A percentile compares a stretch with the other conserved stretches of the same genome.
phyloP scores from a whole-genome alignment of 2,888 invertebrate genomes.

The Anaspis maculata region DNA sequence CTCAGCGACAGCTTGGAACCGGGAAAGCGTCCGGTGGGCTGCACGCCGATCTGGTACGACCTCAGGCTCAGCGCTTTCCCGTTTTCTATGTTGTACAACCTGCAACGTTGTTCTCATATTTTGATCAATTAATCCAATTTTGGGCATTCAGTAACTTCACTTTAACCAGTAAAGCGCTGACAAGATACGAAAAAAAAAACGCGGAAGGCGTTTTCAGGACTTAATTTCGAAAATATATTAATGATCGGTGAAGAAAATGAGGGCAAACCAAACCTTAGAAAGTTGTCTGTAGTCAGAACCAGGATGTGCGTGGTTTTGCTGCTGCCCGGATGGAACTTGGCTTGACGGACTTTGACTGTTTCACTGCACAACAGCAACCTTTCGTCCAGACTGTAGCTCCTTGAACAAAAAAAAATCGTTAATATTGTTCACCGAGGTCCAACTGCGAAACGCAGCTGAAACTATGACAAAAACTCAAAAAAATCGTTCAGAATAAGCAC shows the following conservation, averaged over 20 bases:
- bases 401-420: slow-evolving; percentile 41
- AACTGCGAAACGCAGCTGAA: too few species aligned
- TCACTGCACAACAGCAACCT: slow-evolving; percentile 59
- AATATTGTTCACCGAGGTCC: too few species aligned
- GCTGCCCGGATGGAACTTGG: slow-evolving; percentile 83
- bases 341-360: slow-evolving; percentile 63
- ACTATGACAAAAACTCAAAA: too few species aligned
- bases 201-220: too few species aligned
- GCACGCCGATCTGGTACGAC: slow-evolving; percentile 33
- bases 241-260: too few species aligned
- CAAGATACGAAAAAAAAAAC: too few species aligned
- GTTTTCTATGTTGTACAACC: slow-evolving; percentile 35
- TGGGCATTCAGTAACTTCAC: too few species aligned
- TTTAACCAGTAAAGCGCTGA: too few species aligned
- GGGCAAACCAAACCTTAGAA: slow-evolving; percentile 55
- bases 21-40: slow-evolving; percentile 34
- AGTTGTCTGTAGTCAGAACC: slow-evolving; percentile 78
- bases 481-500: too few species aligned
- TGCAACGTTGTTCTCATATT: too few species aligned
- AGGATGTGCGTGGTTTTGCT: slow-evolving; percentile 65
- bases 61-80: slow-evolving; percentile 24
- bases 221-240: too few species aligned
- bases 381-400: slow-evolving; percentile 66
- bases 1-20: slow-evolving; percentile 35
- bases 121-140: too few species aligned